Evolutionary conservation across 2,797 vertebrate genomes (phyloP).

Genomic region (Triplophysa yarkandensis): DNA sequence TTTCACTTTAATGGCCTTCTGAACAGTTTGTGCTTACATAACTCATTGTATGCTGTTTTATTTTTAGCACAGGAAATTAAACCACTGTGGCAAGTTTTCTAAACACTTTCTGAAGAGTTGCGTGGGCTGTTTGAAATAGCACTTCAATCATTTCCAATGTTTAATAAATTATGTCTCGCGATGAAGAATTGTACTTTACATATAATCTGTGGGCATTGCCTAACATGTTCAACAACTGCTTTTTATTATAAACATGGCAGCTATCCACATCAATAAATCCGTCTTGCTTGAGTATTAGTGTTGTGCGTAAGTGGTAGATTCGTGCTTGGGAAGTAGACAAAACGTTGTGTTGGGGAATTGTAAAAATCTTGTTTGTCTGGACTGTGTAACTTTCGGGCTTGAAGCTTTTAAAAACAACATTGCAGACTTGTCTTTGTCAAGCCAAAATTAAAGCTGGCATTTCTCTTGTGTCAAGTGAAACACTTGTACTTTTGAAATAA

Average conservation of each 20-base stretch:
- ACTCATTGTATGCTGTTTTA: slow-evolving; percentile 61
- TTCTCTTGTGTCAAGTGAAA: not conserved
- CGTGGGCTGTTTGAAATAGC: not conserved
- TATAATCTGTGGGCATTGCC: not conserved
- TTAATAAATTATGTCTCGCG: not conserved
- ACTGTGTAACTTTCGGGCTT: not conserved
- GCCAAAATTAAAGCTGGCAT: not conserved
- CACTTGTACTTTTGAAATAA: not conserved
- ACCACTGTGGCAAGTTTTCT: slow-evolving; percentile 61
- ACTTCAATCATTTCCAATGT: not conserved
- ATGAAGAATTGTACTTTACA: not conserved
- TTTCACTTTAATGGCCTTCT: not conserved
- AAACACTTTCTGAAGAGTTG: not conserved
- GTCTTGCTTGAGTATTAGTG: not conserved
- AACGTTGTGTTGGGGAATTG: not conserved
- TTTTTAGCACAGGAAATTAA: slow-evolving; percentile 69
- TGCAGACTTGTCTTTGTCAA: not conserved
- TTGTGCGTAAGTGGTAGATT: not conserved
- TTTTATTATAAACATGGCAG: not conserved
- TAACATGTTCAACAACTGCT: not conserved
- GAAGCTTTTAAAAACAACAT: not conserved
- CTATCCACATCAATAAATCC: not conserved
- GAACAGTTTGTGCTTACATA: slow-evolving; percentile 54
- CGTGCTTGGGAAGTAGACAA: no score
- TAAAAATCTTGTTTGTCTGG: not conserved